Evolutionary conservation across 2,113 vertebrate species (phyloP), one percentile per base, ranked within the genome.

Genomic region (Rallus limicola): DNA sequence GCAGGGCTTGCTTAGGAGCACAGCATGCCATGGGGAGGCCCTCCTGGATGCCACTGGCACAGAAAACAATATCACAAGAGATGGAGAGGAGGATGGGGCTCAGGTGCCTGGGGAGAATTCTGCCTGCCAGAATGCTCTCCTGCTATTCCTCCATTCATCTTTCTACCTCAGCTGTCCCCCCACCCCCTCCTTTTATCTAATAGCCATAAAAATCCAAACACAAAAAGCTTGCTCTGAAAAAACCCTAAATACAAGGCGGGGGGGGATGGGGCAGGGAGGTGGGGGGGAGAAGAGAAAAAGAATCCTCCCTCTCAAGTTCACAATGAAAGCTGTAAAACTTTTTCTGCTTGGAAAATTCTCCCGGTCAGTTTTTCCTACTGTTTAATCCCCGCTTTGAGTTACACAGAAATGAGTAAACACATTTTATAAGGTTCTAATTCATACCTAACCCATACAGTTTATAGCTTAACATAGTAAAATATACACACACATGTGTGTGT

Each of bases 351-450:
- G 98, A 98, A 98, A 98, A 93, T 94, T 94, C 87, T 93, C 91
- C 82, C 0, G 28, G 92, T 98, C 97, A 98, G 67, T 97, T 98
- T 98, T 98, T 98, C 98, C 98, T 98, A 98, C 96, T 95, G 93
- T 97, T 97, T 98, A 98, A 97, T 97, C 96, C 86, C 93, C 6
- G 71, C 92, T 94, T 98, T 97, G 96, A 97, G 97, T 97, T 97
- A 97, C 56, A 84, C 82, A 92, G 97, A 97, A 46, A 97, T 95
- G 96, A 98, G 97, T 97, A 97, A 97, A 98, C 96, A 97, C 74
- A n/a, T 96, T 97, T 98, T 97, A 98, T 97, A 97, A 97, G 97
- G 87, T 97, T 97, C 96, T 98, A 97, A 97, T 96, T 98, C 97
- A 98, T 96, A 97, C 91, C 95, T 96, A 97, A 89, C 80, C 88